These are phyloP conservation scores for Siniperca undulata DNA, from an alignment of 2,797 vertebrate species.

Conservation along the genomic window DNA sequence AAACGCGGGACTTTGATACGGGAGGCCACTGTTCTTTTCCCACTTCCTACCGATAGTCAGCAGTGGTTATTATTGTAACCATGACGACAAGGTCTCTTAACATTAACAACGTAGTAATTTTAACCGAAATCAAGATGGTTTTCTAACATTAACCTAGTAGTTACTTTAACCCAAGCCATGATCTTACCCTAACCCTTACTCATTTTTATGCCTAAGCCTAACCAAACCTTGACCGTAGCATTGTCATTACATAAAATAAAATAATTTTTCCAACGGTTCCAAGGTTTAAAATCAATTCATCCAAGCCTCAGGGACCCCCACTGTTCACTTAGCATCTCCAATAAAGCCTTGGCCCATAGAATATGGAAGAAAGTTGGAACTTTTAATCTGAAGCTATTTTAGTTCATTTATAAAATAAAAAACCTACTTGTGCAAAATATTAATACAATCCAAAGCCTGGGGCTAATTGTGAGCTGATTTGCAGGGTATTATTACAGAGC, in stretches of 20 bases:
- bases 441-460: constrained; percentile 42
- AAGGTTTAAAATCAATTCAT: background rate
- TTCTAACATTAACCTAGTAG: too few species aligned
- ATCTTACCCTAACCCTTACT: too few species aligned
- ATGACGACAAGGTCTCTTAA: too few species aligned
- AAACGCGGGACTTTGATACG: background rate
- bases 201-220: background rate
- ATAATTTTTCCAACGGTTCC: too few species aligned
- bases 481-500: constrained; percentile 45
- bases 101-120: background rate
- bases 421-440: constrained; percentile 30
- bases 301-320: background rate
- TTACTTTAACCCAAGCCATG: too few species aligned
- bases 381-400: constrained; percentile 45
- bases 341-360: constrained; percentile 4
- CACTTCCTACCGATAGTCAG: too few species aligned
- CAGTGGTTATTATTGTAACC: background rate
- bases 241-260: too few species aligned
- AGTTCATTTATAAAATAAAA: constrained; percentile 36
- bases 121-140: background rate
- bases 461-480: constrained; percentile 56
- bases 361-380: constrained; percentile 6
- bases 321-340: constrained; percentile 11
- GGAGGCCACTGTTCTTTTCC: too few species aligned
- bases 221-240: background rate